phyloP scores from a whole-genome alignment of 2,797 vertebrate species.

The Nothura maculosa region DNA sequence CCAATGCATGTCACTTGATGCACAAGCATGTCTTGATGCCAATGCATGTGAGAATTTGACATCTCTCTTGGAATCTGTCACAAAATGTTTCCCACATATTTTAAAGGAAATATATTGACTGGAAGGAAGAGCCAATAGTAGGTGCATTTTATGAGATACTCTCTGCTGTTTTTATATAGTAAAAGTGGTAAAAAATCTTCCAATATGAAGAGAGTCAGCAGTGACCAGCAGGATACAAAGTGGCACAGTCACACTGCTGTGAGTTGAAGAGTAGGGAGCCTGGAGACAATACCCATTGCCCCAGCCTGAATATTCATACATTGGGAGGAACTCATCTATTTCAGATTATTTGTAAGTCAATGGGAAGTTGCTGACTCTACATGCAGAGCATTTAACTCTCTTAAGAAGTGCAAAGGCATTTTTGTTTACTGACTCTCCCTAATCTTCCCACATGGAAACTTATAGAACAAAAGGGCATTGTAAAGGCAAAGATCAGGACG shows the following conservation, averaged over 20 bases:
- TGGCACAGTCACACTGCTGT: not conserved
- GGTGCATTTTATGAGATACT: not conserved
- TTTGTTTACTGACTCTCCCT: slow-evolving; percentile 54
- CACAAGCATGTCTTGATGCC: not conserved
- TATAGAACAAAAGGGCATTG: slow-evolving; percentile 65
- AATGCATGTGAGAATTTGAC: not conserved
- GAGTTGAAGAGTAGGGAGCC: not conserved
- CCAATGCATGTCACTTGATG: rapidly evolving
- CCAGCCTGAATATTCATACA: slow-evolving; percentile 37
- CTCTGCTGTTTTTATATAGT: not conserved
- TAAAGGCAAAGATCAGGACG: slow-evolving; percentile 58
- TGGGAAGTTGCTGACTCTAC: slow-evolving; percentile 59
- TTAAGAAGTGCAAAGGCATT: slow-evolving; percentile 58
- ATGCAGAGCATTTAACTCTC: slow-evolving; percentile 35
- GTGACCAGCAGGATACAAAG: not conserved
- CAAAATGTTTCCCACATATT: not conserved
- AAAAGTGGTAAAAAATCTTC: not conserved
- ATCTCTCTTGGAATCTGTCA: not conserved
- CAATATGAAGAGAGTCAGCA: not conserved
- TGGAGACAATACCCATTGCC: slow-evolving; percentile 26
- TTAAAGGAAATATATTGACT: not conserved
- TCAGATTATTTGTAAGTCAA: slow-evolving; percentile 56
- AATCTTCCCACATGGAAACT: slow-evolving; percentile 54
- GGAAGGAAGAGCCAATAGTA: not conserved
- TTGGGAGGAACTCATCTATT: slow-evolving; percentile 60